phyloP scores from a whole-genome alignment of 2,797 vertebrate genomes.

The Enteromius unitaeniatus region DNA sequence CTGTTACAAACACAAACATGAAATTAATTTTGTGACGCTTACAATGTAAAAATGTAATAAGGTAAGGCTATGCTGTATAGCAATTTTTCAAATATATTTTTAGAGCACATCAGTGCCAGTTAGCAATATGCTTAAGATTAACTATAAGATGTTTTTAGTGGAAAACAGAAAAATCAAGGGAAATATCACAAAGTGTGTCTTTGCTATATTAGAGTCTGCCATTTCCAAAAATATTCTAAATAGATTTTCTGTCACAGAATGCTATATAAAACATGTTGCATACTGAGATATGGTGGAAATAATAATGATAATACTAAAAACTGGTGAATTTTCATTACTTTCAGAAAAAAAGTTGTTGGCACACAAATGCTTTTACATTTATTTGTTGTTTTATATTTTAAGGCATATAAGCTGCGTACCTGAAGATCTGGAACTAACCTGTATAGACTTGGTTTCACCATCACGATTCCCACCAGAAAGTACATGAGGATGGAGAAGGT shows the following conservation, averaged over 20 bases:
- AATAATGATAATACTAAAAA: neutral
- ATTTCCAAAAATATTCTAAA: neutral
- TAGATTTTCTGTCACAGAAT: neutral
- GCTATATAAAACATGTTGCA: neutral
- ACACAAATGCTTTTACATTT: neutral
- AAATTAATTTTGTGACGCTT: neutral
- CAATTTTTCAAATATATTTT: neutral
- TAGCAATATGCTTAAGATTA: neutral
- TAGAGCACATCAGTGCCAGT: neutral
- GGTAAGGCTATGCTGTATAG: neutral
- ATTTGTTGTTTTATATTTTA: neutral
- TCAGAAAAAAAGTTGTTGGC: neutral
- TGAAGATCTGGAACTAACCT: constrained; percentile 73
- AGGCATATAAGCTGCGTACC: neutral
- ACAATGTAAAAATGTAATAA: neutral
- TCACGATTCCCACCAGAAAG: constrained; percentile 81
- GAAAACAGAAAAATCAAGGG: neutral
- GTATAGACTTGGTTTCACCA: constrained; percentile 80
- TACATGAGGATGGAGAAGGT: constrained; percentile 85
- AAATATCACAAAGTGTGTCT: neutral
- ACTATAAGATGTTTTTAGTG: neutral
- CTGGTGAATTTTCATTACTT: neutral
- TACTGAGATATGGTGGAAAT: neutral
- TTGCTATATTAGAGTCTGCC: neutral
- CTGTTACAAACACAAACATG: constrained; percentile 63